phyloP scores from a whole-genome alignment of 2,113 vertebrate species.

The Chascanopsetta lugubris region DNA sequence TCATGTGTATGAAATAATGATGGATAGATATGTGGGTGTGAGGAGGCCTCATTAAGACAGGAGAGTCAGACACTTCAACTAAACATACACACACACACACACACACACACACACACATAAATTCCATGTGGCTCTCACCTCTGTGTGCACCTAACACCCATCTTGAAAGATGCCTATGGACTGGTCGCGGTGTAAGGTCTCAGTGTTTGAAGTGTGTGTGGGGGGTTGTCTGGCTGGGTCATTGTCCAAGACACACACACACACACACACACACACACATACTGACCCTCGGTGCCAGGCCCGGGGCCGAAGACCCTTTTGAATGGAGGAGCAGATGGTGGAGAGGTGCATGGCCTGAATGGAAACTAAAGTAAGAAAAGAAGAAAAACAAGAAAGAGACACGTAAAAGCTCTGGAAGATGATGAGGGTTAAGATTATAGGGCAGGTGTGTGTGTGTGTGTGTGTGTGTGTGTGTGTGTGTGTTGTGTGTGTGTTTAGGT shows the following conservation, averaged over 20 bases:
- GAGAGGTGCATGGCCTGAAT: slow-evolving; percentile 68
- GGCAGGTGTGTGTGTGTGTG: slow-evolving; percentile 38
- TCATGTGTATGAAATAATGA: slow-evolving; percentile 22
- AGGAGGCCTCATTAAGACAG: slow-evolving; percentile 10
- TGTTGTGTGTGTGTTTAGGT: slow-evolving; percentile 3
- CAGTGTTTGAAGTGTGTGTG: slow-evolving; percentile 72
- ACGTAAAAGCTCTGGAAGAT: slow-evolving; percentile 27
- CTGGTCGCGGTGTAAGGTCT: slow-evolving; percentile 63
- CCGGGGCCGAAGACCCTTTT: slow-evolving; percentile 44
- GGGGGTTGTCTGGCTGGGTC: slow-evolving; percentile 53
- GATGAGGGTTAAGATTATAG: slow-evolving; percentile 1
- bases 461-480: slow-evolving; percentile 20
- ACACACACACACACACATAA: slow-evolving; percentile 8
- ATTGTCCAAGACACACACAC: slow-evolving; percentile 57
- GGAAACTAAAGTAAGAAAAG: slow-evolving; percentile 61
- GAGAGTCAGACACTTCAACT: slow-evolving; percentile 9
- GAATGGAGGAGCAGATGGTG: slow-evolving; percentile 80
- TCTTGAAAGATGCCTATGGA: slow-evolving; percentile 65
- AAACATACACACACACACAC: slow-evolving; percentile 35
- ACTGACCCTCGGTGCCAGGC: slow-evolving; percentile 57
- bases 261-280: slow-evolving; percentile 38
- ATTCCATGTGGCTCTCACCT: slow-evolving; percentile 44
- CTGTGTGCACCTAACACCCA: slow-evolving; percentile 38
- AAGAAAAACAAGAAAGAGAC: slow-evolving; percentile 37
- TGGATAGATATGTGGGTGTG: slow-evolving; percentile 26